Conservation (phyloP, 2,888 invertebrate species). For the Papilio demoleus region DNA sequence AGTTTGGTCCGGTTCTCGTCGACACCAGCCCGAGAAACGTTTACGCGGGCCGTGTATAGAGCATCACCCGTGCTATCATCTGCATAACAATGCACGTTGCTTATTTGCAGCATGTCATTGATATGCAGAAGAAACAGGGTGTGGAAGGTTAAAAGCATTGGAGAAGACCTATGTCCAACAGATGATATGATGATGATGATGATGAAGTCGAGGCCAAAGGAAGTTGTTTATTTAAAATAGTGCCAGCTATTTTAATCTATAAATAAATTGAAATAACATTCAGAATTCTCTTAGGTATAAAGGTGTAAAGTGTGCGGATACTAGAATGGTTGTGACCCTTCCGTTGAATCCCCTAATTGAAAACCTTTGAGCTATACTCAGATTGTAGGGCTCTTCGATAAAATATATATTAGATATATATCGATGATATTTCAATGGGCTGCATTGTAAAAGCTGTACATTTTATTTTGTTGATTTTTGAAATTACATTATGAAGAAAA, state of each 20-base stretch:
- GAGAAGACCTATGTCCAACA: no score
- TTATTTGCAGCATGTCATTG: no score
- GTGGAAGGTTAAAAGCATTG: no score
- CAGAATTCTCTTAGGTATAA: slow-evolving; percentile 14
- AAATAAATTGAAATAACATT: background rate
- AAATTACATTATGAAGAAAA: background rate
- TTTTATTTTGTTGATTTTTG: background rate
- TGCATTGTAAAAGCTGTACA: background rate
- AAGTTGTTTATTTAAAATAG: no score
- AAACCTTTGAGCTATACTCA: slow-evolving; percentile 19
- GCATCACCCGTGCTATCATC: no score
- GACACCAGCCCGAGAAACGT: no score
- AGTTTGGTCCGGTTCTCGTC: no score
- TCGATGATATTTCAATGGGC: background rate
- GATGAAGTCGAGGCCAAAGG: no score
- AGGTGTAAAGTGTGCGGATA: background rate
- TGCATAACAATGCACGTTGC: no score
- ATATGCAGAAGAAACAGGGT: no score
- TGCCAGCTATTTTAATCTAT: background rate
- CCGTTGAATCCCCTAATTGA: slow-evolving; percentile 16
- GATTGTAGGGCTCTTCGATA: background rate
- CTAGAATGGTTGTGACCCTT: slow-evolving; percentile 15
- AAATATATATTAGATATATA: slow-evolving; percentile 6
- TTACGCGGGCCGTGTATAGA: no score
- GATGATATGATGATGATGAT: no score